Base-by-base conservation (phyloP, 2,888 invertebrate genomes). In the Heliconius charithonia region DNA sequence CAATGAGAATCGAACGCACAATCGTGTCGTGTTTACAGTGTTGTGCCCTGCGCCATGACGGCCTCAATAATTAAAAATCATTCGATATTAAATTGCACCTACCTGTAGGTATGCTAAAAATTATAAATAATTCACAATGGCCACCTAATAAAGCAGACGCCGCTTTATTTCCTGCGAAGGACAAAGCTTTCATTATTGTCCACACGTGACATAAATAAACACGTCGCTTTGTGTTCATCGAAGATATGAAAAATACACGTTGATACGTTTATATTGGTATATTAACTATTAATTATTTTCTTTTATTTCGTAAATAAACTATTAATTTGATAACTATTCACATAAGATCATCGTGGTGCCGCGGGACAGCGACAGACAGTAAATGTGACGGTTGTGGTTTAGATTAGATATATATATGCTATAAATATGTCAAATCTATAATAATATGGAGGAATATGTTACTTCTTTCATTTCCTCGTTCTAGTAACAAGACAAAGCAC, bases 141-240 rank as follows among this genome's bases (percentile, higher is more conserved):
- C 73, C 62, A 70, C 76, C 73, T 82, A 83, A 81, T 82, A 81
- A 75, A 75, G 76, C 77, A 82, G 76, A 80, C 79, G 81, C 70
- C 81, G 74, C 37, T 81, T 75, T 56, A 69, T 56, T 71, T 62
- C 72, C 29, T 75, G 29, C 71, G 66, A 67, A 65, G 32, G 41
- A 77, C 75, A 73, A 79, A 79, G 73, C 72, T 65, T 70, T 76
- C 77, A 65, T 76, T 76, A 77, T 80, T 76, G 74, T 71, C 22
- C 74, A 75, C 76, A 80, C 79, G 80, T 76, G 78, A 80, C 78
- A 70, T 41, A 78, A 80, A 80, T 81, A 76, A 80, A 76, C 32
- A 75, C 13, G 69, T 62, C 19, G 29, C 62, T 76, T 71, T 59
- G 71, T 77, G 69, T 78, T 80, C 80, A 75, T 75, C 29, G 51